Evolutionary conservation across 1,140 invertebrate genomes (phyloP).

Genomic region (Macrobrachium rosenbergii): DNA sequence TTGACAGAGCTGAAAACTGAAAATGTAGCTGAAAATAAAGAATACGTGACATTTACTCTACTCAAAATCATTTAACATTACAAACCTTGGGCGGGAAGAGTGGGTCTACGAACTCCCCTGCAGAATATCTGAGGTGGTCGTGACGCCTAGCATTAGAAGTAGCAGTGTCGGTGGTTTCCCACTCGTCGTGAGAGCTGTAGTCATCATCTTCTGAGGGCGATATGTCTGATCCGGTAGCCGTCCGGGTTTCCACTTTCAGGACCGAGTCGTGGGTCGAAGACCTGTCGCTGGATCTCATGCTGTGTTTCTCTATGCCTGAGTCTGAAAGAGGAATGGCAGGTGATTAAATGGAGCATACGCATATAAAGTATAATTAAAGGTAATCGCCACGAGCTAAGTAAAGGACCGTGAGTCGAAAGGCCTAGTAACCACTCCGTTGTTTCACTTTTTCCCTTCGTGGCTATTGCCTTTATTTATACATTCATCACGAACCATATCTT

Average conservation of each 20-base stretch:
- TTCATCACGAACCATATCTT: too few relatives aligned
- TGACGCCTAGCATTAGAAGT: conserved; percentile 70
- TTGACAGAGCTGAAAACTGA: too few relatives aligned
- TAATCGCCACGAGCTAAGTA: too few relatives aligned
- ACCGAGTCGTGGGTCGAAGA: conserved; percentile 90
- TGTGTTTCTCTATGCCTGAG: conserved; percentile 81
- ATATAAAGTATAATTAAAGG: background rate
- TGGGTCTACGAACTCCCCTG: conserved; percentile 70
- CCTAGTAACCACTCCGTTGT: too few relatives aligned
- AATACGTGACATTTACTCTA: background rate
- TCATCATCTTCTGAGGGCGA: conserved; percentile 82
- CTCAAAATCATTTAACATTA: background rate
- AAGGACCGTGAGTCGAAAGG: too few relatives aligned
- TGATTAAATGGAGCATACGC: background rate
- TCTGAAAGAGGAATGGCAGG: conserved; percentile 13
- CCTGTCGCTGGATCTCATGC: conserved; percentile 83
- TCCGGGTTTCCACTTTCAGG: conserved; percentile 87
- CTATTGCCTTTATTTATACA: too few relatives aligned
- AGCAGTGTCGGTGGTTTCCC: conserved; percentile 72
- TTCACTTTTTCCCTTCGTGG: too few relatives aligned
- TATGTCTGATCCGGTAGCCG: conserved; percentile 71
- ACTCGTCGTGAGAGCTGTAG: conserved; percentile 74
- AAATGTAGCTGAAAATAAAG: background rate
- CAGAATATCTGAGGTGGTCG: conserved; percentile 70
- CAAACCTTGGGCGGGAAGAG: conserved; percentile 70